These are phyloP conservation scores for Lytechinus variegatus DNA, from an alignment of 35 echinoderm and acorn worm species.

Conservation along the genomic window DNA sequence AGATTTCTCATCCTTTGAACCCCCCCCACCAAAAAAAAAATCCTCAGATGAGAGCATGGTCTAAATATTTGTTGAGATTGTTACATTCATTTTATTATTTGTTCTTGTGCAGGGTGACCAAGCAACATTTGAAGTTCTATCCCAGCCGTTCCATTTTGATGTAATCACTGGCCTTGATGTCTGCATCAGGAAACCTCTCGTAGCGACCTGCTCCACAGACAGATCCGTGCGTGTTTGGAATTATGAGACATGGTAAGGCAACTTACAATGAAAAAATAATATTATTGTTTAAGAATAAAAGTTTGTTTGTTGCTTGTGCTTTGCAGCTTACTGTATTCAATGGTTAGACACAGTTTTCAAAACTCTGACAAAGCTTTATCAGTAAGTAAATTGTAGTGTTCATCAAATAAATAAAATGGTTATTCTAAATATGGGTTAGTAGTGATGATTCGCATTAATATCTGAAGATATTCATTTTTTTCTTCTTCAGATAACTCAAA, in stretches of 20 bases:
- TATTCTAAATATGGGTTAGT: background rate
- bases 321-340: background rate
- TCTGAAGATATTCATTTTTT: no score
- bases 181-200: constrained; percentile 88
- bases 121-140: constrained; percentile 89
- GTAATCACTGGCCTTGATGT: constrained; percentile 92
- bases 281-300: background rate
- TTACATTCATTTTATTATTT: background rate
- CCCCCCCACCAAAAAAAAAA: no score
- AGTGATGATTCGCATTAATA: background rate
- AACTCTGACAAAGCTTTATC: background rate
- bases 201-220: constrained; percentile 94
- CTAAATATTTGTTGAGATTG: background rate
- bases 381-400: background rate
- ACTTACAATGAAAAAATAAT: background rate
- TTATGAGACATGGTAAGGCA: constrained; percentile 79
- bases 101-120: constrained; percentile 81
- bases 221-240: constrained; percentile 96
- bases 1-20: no score
- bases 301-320: background rate
- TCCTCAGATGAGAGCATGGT: no score
- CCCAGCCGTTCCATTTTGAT: constrained; percentile 92
- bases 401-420: background rate
- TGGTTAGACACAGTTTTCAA: background rate
- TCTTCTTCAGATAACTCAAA: no score